Evolutionary conservation across 2,888 invertebrate species (phyloP).

Genomic region (Strigamia maritima): DNA sequence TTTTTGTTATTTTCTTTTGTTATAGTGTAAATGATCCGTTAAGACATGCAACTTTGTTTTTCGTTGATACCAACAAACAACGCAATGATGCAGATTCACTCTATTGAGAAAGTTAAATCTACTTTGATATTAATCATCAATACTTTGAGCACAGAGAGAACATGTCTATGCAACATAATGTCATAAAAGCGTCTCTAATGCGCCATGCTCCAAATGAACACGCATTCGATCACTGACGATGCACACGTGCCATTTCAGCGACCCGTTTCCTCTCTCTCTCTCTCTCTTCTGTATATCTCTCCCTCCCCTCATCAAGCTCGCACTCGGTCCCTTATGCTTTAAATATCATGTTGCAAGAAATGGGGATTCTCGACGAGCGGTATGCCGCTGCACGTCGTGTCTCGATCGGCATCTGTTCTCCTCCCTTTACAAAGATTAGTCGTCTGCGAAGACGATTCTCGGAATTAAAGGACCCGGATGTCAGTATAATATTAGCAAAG

Average conservation of each 20-base stretch:
- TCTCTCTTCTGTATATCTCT: background rate
- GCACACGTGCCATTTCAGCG: background rate
- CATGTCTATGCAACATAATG: background rate
- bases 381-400: conserved; percentile 1
- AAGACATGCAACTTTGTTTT: background rate
- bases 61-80: no score
- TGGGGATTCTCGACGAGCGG: background rate
- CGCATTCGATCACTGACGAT: background rate
- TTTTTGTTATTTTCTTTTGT: no score
- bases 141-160: background rate
- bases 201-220: conserved; percentile 5
- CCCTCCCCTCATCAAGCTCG: background rate
- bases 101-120: background rate
- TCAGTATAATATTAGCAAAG: background rate
- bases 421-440: background rate
- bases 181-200: conserved; percentile 10
- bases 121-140: background rate
- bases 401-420: background rate
- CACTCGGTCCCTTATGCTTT: background rate
- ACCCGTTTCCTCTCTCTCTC: background rate
- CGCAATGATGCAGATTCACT: background rate
- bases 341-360: conserved; percentile 10
- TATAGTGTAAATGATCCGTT: background rate
- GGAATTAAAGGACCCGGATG: background rate
- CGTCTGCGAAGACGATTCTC: background rate